A percentile compares a stretch with the other conserved stretches of the same genome.
These are phyloP conservation scores for Tor tambroides DNA, from an alignment of 2,113 vertebrate genomes.

Conservation along the genomic window DNA sequence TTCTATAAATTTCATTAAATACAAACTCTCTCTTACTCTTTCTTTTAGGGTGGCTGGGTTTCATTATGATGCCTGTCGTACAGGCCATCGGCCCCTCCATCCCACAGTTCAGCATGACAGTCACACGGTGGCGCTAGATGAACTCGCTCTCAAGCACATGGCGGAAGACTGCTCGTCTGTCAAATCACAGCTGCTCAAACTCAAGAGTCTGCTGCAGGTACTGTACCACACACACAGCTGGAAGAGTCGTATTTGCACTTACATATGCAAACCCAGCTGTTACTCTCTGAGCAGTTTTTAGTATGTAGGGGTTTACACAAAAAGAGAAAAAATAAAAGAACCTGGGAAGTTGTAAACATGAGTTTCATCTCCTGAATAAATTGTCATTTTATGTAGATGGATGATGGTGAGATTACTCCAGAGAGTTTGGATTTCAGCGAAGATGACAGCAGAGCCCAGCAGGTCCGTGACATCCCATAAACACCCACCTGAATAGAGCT, in stretches of 20 bases:
- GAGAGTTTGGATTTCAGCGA: conserved; percentile 66
- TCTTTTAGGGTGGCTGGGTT: conserved; percentile 62
- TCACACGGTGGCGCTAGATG: conserved; percentile 80
- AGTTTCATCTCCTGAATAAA: not conserved
- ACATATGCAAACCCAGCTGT: conserved; percentile 14
- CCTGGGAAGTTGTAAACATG: not conserved
- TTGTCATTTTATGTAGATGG: conserved; percentile 62
- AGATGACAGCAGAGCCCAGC: conserved; percentile 48
- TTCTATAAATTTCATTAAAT: not conserved
- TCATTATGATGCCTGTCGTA: conserved; percentile 68
- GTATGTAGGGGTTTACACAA: conserved; percentile 34
- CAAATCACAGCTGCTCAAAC: conserved; percentile 87
- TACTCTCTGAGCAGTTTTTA: not conserved
- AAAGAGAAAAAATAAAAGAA: not conserved
- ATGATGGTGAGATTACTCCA: conserved; percentile 65
- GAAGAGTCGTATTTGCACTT: not conserved
- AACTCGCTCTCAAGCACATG: conserved; percentile 89
- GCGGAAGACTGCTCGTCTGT: conserved; percentile 91
- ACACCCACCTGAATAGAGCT: not conserved
- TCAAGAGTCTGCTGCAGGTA: conserved; percentile 88
- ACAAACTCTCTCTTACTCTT: not conserved
- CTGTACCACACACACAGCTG: not conserved
- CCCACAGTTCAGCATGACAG: conserved; percentile 74
- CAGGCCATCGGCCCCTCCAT: conserved; percentile 45
- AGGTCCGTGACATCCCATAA: not conserved